These are phyloP conservation scores for Pammene aurita DNA, from an alignment of 2,888 invertebrate genomes.

Conservation along the genomic window DNA sequence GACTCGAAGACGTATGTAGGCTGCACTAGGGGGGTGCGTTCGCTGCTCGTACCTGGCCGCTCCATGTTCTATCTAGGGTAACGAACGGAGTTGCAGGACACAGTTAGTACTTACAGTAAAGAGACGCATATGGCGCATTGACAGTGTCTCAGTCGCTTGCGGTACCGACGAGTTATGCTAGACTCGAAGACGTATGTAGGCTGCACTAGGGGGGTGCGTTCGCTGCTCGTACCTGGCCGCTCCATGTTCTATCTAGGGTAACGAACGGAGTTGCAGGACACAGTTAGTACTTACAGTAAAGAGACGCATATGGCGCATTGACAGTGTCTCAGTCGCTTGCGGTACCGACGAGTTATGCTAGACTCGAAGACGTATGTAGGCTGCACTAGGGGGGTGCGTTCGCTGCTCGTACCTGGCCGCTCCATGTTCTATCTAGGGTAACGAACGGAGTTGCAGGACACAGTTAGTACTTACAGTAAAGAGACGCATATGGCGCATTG, in stretches of 20 bases:
- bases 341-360: slow-evolving; percentile 74
- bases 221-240: slow-evolving; percentile 65
- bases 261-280: too few species aligned
- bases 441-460: too few species aligned
- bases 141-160: slow-evolving; percentile 79
- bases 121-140: slow-evolving; percentile 88
- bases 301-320: slow-evolving; percentile 88
- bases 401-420: slow-evolving; percentile 65
- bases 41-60: slow-evolving; percentile 65
- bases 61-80: slow-evolving; percentile 63
- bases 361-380: slow-evolving; percentile 82
- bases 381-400: slow-evolving; percentile 81
- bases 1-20: slow-evolving; percentile 82
- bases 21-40: slow-evolving; percentile 81
- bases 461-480: slow-evolving; percentile 88
- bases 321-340: slow-evolving; percentile 79
- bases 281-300: slow-evolving; percentile 88
- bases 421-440: slow-evolving; percentile 67
- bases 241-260: slow-evolving; percentile 63
- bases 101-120: too few species aligned
- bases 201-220: slow-evolving; percentile 81
- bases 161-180: slow-evolving; percentile 74
- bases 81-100: too few species aligned
- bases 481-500: slow-evolving; percentile 88
- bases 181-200: slow-evolving; percentile 82